A percentile compares a stretch with the other conserved stretches of the same genome.
These are phyloP conservation scores for Pomacea canaliculata DNA, from an alignment of 2,888 invertebrate species.

Conservation along the genomic window DNA sequence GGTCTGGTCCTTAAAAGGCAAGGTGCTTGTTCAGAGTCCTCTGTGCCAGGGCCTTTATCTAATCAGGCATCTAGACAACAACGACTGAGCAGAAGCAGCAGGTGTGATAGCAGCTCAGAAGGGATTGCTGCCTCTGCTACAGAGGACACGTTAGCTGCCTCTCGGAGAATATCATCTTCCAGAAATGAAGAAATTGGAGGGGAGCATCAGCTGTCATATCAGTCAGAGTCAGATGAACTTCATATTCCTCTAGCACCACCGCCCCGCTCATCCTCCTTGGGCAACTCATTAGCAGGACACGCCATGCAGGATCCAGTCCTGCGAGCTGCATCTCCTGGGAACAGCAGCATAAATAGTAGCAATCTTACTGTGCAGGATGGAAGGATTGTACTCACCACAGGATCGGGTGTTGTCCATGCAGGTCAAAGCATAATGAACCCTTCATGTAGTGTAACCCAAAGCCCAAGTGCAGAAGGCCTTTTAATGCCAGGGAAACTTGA, in stretches of 20 bases:
- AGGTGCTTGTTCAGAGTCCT: too few species aligned
- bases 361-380: conserved; percentile 40
- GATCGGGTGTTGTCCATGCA: conserved; percentile 1
- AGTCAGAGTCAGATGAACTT: not conserved
- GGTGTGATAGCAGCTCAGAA: too few species aligned
- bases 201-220: not conserved
- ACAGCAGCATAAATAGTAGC: not conserved
- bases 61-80: conserved; percentile 13
- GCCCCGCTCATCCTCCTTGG: not conserved
- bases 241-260: not conserved
- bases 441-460: conserved; percentile 6
- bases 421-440: conserved; percentile 3
- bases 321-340: too few species aligned
- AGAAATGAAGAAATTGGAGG: not conserved
- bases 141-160: too few species aligned
- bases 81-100: conserved; percentile 17
- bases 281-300: conserved; percentile 26
- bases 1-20: not conserved
- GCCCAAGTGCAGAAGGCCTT: conserved; percentile 23
- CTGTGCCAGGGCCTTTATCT: conserved; percentile 6
- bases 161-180: not conserved
- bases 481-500: conserved; percentile 41
- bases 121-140: too few species aligned
- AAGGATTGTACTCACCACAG: conserved; percentile 39
- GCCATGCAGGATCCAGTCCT: not conserved